Percentiles rank a stretch among this genome's conserved stretches.
These are phyloP conservation scores for Chrysina gloriosa DNA, from an alignment of 2,888 invertebrate species.

Conservation along the genomic window DNA sequence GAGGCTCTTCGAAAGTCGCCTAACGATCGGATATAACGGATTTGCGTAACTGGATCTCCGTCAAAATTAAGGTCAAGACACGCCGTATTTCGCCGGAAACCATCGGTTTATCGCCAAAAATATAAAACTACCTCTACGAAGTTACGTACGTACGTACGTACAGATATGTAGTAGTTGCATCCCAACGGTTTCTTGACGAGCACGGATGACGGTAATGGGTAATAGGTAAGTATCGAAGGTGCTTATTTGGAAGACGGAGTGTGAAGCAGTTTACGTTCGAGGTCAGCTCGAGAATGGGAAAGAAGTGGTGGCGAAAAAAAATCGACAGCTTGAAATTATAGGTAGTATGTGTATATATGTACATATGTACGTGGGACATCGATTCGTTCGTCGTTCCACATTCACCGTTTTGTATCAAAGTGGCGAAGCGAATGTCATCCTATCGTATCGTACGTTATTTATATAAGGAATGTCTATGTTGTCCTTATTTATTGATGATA, in stretches of 20 bases:
- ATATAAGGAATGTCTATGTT: too few relatives aligned
- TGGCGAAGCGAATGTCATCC: conserved; percentile 12
- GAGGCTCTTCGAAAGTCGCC: conserved; percentile 18
- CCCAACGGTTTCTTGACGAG: neutral
- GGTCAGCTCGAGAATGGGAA: conserved; percentile 28
- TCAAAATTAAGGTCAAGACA: conserved; percentile 30
- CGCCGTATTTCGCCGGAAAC: conserved; percentile 17
- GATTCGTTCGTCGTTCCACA: conserved; percentile 27
- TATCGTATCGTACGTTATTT: too few relatives aligned
- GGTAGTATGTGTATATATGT: too few relatives aligned
- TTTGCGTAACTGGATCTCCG: conserved; percentile 21
- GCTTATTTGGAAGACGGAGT: conserved; percentile 25
- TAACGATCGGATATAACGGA: conserved; percentile 31
- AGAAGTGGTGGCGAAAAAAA: conserved; percentile 4
- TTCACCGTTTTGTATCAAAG: conserved; percentile 23
- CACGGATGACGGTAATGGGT: neutral
- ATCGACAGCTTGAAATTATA: neutral
- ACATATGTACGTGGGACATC: conserved; percentile 28
- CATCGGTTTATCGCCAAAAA: conserved; percentile 19
- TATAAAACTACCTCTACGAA: conserved; percentile 15
- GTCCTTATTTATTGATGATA: too few relatives aligned
- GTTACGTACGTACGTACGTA: conserved; percentile 1
- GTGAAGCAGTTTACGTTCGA: conserved; percentile 32
- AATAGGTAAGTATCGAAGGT: conserved; percentile 1
- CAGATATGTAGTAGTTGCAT: neutral